phyloP scores from a whole-genome alignment of 1,140 invertebrate species.

The Ips typographus region DNA sequence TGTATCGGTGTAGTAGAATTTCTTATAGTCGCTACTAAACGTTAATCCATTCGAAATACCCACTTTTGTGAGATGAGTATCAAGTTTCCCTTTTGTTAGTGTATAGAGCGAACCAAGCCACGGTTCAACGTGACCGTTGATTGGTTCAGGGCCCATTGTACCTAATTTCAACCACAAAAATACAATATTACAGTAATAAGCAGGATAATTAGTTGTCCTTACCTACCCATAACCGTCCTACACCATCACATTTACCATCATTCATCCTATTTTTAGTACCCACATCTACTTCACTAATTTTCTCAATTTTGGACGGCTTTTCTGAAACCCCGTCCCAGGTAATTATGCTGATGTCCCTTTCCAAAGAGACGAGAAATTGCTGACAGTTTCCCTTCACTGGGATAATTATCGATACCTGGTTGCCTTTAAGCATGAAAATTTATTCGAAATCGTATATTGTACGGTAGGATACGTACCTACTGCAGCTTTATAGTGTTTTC shows the following conservation, averaged over 20 bases:
- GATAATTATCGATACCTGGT: conserved; percentile 57
- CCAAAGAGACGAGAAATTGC: conserved; percentile 65
- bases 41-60: conserved; percentile 79
- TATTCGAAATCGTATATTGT: neutral
- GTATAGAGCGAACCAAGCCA: conserved; percentile 39
- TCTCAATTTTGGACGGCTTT: conserved; percentile 41
- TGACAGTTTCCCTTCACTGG: conserved; percentile 64
- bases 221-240: conserved; percentile 69
- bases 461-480: conserved; percentile 37
- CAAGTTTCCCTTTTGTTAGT: conserved; percentile 30
- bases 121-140: conserved; percentile 32
- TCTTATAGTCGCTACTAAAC: conserved; percentile 68
- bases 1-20: conserved; percentile 77
- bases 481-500: conserved; percentile 40
- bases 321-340: conserved; percentile 62
- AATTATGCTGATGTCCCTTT: conserved; percentile 61
- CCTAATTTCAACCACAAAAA: conserved; percentile 28
- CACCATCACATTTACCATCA: conserved; percentile 82
- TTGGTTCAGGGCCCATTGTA: conserved; percentile 41
- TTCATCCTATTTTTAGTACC: conserved; percentile 68
- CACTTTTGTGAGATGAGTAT: conserved; percentile 54
- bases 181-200: neutral
- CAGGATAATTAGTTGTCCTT: conserved; percentile 9
- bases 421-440: conserved; percentile 13
- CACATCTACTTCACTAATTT: conserved; percentile 39